Conservation (phyloP, 2,888 invertebrate genomes). For the Girardia tigrina region DNA sequence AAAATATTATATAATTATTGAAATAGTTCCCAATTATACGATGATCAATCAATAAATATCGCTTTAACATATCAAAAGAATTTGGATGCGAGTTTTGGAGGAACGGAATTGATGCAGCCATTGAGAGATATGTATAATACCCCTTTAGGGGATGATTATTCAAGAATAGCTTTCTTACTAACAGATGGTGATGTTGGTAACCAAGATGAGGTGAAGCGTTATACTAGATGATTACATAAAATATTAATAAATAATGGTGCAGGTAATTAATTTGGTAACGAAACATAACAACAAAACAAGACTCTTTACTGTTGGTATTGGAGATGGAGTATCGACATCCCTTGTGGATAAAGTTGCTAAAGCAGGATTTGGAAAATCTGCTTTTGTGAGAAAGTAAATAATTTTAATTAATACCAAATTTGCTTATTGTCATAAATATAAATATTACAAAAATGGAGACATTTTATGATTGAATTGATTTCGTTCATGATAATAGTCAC, state of each 20-base stretch:
- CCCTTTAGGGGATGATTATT: conserved; percentile 38
- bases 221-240: no score
- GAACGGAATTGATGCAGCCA: conserved; percentile 44
- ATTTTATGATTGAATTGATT: no score
- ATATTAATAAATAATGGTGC: no score
- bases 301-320: conserved; percentile 46
- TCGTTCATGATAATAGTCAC: no score
- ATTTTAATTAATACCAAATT: no score
- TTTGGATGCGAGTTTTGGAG: conserved; percentile 43
- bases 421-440: no score
- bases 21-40: conserved; percentile 39
- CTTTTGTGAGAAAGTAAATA: conserved; percentile 41
- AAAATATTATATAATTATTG: background rate
- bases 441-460: no score
- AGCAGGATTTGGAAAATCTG: conserved; percentile 46
- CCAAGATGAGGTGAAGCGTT: conserved; percentile 41
- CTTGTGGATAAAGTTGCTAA: conserved; percentile 47
- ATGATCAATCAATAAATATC: conserved; percentile 39
- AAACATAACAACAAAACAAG: conserved; percentile 24
- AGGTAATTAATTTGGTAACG: conserved; percentile 3
- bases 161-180: conserved; percentile 44
- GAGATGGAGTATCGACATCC: conserved; percentile 44
- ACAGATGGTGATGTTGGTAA: conserved; percentile 49
- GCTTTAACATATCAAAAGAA: conserved; percentile 39
- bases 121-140: conserved; percentile 40